These are phyloP conservation scores for Clarias macrocephalus DNA, from an alignment of 2,113 vertebrate species.

Conservation along the genomic window DNA sequence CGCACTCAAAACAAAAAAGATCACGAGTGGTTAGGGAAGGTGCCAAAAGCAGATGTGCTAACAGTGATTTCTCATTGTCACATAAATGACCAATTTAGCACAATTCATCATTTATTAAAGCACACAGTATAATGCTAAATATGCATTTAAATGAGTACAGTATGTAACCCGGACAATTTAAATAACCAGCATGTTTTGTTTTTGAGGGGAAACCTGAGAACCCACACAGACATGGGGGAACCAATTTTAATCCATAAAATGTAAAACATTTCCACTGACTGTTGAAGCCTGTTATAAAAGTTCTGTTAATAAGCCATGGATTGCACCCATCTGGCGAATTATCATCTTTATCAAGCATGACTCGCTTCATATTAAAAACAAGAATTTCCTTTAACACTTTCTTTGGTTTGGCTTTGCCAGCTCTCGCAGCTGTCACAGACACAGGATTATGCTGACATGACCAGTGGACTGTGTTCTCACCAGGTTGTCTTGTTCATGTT, in stretches of 20 bases:
- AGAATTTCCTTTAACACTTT: background rate
- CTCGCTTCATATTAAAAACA: background rate
- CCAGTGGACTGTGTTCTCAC: slow-evolving; percentile 6
- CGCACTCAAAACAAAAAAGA: slow-evolving; percentile 9
- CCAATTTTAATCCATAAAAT: background rate
- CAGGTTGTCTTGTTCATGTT: slow-evolving; percentile 1
- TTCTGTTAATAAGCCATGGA: background rate
- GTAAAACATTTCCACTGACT: background rate
- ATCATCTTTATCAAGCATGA: slow-evolving; percentile 9
- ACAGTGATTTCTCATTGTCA: background rate
- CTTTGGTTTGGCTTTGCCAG: slow-evolving; percentile 3
- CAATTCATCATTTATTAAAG: background rate
- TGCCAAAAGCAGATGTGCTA: background rate
- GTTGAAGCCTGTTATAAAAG: background rate
- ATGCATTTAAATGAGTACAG: background rate
- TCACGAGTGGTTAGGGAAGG: background rate
- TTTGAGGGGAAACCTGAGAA: background rate
- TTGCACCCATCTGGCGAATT: background rate
- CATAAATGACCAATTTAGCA: background rate
- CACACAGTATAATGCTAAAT: background rate
- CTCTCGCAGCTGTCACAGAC: background rate
- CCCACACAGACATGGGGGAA: background rate
- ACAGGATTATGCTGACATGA: slow-evolving; percentile 15
- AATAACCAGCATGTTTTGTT: background rate
- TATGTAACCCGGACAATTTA: background rate